Conservation (phyloP, 53 echinoderm and acorn worm species). For the Arbacia lixula region DNA sequence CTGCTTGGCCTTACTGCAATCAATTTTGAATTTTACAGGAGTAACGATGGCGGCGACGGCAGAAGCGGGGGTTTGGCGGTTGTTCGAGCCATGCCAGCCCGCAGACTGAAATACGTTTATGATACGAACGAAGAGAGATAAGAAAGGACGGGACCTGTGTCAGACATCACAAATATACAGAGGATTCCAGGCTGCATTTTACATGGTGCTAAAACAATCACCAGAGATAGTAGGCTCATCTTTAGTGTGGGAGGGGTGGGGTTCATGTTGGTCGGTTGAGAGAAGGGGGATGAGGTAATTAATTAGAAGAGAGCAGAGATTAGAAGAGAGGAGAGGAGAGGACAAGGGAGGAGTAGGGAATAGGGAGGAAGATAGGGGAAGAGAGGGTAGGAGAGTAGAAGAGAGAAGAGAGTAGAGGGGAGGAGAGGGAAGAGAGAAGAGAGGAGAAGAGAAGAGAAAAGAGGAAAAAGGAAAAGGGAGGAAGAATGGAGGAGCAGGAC, state of each 20-base stretch:
- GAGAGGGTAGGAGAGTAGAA: neutral
- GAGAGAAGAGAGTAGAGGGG: neutral
- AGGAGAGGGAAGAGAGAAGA: no score
- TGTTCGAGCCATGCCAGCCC: neutral
- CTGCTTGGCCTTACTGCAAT: slow-evolving; percentile 24
- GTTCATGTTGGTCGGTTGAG: neutral
- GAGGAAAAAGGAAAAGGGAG: no score
- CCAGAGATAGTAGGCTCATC: slow-evolving; percentile 2
- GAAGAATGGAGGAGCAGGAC: neutral
- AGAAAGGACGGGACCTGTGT: no score
- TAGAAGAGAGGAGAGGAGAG: neutral
- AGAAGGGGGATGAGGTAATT: neutral
- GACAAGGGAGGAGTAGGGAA: neutral
- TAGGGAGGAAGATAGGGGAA: neutral
- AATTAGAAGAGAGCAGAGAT: neutral
- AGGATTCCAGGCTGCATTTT: slow-evolving; percentile 21
- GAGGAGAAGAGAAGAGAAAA: neutral
- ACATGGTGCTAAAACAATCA: slow-evolving; percentile 11
- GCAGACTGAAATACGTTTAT: neutral
- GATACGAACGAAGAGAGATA: neutral
- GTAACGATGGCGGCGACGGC: neutral
- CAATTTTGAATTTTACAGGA: slow-evolving; percentile 31
- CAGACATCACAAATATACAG: slow-evolving; percentile 15
- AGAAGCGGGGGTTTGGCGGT: no score
- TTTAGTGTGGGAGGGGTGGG: neutral